A percentile compares a stretch with the other conserved stretches of the same genome.
These are phyloP conservation scores for Serilophus lunatus DNA, from an alignment of 2,113 vertebrate species.

Conservation along the genomic window DNA sequence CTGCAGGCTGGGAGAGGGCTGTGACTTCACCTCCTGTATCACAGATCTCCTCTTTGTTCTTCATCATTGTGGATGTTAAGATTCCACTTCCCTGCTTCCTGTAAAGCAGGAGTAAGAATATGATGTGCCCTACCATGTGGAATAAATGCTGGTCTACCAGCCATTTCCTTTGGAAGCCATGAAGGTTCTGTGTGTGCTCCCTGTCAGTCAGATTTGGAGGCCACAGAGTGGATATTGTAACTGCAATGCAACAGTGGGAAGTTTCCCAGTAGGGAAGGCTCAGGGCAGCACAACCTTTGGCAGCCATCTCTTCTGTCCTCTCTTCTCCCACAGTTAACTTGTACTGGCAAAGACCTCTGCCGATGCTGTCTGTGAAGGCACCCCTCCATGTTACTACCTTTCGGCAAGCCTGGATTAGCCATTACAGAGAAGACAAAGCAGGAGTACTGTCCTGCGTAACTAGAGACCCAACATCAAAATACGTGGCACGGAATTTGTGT, in stretches of 20 bases:
- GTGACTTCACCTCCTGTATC: not conserved
- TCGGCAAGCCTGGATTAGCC: not conserved
- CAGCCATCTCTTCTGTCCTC: not conserved
- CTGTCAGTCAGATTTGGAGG: not conserved
- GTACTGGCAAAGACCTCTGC: not conserved
- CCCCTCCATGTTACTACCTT: not conserved
- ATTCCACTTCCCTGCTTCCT: not conserved
- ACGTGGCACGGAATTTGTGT: not conserved
- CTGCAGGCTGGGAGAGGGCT: not conserved
- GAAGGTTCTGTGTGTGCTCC: not conserved
- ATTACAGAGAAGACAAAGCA: not conserved
- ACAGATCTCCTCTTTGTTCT: not conserved
- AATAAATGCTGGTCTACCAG: not conserved
- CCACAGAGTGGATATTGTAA: too few species aligned
- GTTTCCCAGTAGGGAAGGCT: not conserved
- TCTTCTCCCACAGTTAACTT: not conserved
- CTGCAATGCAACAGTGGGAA: accelerated
- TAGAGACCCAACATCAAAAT: not conserved
- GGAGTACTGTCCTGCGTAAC: not conserved
- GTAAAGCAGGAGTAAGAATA: not conserved
- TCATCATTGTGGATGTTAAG: not conserved
- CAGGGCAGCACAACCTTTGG: not conserved
- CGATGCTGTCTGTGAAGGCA: not conserved
- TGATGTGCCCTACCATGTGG: accelerated
- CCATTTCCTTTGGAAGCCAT: not conserved